Percentiles rank a stretch among this genome's conserved stretches.
phyloP scores from a whole-genome alignment of 2,797 vertebrate genomes.

The Diplodus sargus region DNA sequence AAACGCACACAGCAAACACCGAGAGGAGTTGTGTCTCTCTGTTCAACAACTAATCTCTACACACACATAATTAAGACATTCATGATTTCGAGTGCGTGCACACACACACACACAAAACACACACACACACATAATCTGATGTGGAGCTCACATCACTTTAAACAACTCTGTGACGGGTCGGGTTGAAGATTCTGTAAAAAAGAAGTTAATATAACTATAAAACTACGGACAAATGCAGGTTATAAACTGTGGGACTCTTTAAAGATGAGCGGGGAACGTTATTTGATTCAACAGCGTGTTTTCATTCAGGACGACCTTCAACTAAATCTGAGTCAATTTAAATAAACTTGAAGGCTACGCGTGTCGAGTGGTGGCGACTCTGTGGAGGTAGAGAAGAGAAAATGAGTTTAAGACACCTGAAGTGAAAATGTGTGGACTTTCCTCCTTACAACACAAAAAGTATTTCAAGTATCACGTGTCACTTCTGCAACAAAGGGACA shows the following conservation, averaged over 20 bases:
- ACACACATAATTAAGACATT: constrained; percentile 26
- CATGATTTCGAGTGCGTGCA: constrained; percentile 8
- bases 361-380: constrained; percentile 10
- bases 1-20: constrained; percentile 46
- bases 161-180: not conserved
- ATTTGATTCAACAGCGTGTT: constrained; percentile 35
- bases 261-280: not conserved
- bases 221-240: constrained; percentile 25
- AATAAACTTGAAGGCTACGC: constrained; percentile 35
- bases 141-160: constrained; percentile 2
- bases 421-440: constrained; percentile 54
- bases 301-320: constrained; percentile 13
- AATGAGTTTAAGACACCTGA: constrained; percentile 65
- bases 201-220: constrained; percentile 36
- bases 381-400: constrained; percentile 65
- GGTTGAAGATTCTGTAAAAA: constrained; percentile 25
- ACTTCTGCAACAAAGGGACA: constrained; percentile 49
- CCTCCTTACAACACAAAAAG: constrained; percentile 23
- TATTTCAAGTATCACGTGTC: constrained; percentile 74
- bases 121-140: constrained; percentile 1
- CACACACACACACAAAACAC: constrained; percentile 18
- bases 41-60: constrained; percentile 25
- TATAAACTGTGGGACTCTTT: constrained; percentile 11
- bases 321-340: constrained; percentile 13
- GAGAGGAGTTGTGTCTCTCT: constrained; percentile 52